Base-by-base conservation (phyloP, 2,113 vertebrate species). In the Aptenodytes patagonicus region DNA sequence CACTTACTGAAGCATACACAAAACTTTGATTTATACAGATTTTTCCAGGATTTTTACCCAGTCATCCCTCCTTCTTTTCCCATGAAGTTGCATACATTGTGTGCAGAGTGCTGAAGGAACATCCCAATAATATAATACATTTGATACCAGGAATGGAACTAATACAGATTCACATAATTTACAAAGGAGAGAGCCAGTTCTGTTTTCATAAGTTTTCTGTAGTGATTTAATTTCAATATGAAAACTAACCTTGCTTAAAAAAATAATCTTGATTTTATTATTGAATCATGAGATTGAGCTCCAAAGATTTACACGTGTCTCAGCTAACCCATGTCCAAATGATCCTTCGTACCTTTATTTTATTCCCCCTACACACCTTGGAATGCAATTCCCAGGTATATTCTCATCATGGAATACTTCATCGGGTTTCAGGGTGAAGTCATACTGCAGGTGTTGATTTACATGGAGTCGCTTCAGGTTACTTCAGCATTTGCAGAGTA, bases 191-290 rank as follows among this genome's bases (percentile, higher is more conserved):
- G 16, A 61, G 9, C 0, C 15, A 31, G 7, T 38, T 90, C 58
- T 55, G 11, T 76, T 78, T 60, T 47, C 21, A 21, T n/a, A 82
- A 10, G 7, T 83, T 93, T 79, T 72, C 34, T 73, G 18, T 24
- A 68, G 62, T 72, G 44, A 64, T 87, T 91, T 65, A 66, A 64
- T 85, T 91, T 85, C 49, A 61, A 20, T 72, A n/a, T 40, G 42
- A 51, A 82, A 94, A 82, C 17, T 71, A 82, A 64, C 8, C 21
- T 61, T 79, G 32, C 40, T 88, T 92, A 57, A 69, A 95, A 60
- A 91, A 36, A 21, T 7, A 72, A 29, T 77, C 21, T 60, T 95
- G 34, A 81, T 90, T 97, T 98, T 92, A 92, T 95, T 95, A 87
- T 57, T 46, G 34, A 78, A 54, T 85, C 9, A 12, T 62, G 38